These are phyloP conservation scores for Spea bombifrons DNA, from an alignment of 2,113 vertebrate species.

Conservation along the genomic window DNA sequence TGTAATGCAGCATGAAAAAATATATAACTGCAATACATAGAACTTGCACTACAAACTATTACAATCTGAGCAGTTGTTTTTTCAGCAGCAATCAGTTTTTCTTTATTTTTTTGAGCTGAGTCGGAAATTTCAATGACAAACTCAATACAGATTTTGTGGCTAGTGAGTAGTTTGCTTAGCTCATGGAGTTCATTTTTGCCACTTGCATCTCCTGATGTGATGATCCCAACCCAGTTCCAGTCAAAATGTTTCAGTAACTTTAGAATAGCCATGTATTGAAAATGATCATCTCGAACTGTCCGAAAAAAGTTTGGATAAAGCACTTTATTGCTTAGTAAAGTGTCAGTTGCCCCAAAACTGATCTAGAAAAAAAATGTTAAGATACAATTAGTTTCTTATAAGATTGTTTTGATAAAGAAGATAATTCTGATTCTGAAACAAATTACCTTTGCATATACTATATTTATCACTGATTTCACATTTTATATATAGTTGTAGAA, in stretches of 20 bases:
- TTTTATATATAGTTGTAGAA: no score
- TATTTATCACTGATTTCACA: no score
- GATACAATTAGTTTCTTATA: no score
- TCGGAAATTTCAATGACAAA: neutral
- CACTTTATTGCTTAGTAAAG: no score
- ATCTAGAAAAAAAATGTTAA: no score
- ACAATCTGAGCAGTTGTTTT: neutral
- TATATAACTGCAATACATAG: neutral
- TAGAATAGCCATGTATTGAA: neutral
- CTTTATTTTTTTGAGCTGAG: neutral
- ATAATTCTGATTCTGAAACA: no score
- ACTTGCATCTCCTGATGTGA: neutral
- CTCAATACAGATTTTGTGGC: slow-evolving; percentile 1
- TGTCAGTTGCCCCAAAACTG: no score
- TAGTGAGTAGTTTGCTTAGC: neutral
- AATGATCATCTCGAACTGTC: no score
- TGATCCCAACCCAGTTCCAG: slow-evolving; percentile 13
- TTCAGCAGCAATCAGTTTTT: neutral
- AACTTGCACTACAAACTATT: neutral
- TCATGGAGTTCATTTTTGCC: neutral
- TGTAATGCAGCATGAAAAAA: neutral
- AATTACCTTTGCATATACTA: no score
- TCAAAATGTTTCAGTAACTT: neutral
- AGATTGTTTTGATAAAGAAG: no score
- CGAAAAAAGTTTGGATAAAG: no score